These are phyloP conservation scores for Drosophila tropicalis DNA, from an alignment of 1,140 invertebrate species.

Conservation along the genomic window DNA sequence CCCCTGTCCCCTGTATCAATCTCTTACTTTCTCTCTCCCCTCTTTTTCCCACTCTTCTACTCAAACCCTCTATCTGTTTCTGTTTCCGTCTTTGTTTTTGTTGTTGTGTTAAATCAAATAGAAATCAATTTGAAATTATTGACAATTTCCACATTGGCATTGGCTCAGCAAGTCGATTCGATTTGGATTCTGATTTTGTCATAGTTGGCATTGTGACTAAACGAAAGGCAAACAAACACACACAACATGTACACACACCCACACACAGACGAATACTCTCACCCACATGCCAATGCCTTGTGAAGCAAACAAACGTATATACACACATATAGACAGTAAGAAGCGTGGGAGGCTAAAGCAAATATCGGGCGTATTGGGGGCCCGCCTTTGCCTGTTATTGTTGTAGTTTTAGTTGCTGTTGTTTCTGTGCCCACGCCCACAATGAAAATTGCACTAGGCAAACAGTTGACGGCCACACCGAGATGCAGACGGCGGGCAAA, in stretches of 20 bases:
- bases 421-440: slow-evolving; percentile 39
- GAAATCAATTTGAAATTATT: slow-evolving; percentile 83
- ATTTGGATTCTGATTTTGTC: slow-evolving; percentile 68
- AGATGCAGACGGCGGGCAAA: slow-evolving; percentile 1
- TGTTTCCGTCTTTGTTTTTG: slow-evolving; percentile 29
- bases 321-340: slow-evolving; percentile 18
- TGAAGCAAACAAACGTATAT: slow-evolving; percentile 43
- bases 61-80: not conserved
- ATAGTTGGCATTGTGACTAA: slow-evolving; percentile 65
- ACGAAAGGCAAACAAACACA: slow-evolving; percentile 70
- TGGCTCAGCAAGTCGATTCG: slow-evolving; percentile 65
- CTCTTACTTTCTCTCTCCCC: not conserved
- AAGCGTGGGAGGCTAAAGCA: slow-evolving; percentile 6
- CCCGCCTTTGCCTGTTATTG: slow-evolving; percentile 27
- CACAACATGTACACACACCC: slow-evolving; percentile 29
- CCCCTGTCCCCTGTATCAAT: not conserved
- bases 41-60: not conserved
- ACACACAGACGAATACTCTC: slow-evolving; percentile 15
- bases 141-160: slow-evolving; percentile 82
- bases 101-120: slow-evolving; percentile 79
- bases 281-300: slow-evolving; percentile 8
- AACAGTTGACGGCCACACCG: slow-evolving; percentile 45
- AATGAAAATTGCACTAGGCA: slow-evolving; percentile 63
- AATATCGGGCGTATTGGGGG: slow-evolving; percentile 4
- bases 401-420: slow-evolving; percentile 11